Conservation (phyloP, 1,140 invertebrate species). For the Caenorhabditis briggsae region DNA sequence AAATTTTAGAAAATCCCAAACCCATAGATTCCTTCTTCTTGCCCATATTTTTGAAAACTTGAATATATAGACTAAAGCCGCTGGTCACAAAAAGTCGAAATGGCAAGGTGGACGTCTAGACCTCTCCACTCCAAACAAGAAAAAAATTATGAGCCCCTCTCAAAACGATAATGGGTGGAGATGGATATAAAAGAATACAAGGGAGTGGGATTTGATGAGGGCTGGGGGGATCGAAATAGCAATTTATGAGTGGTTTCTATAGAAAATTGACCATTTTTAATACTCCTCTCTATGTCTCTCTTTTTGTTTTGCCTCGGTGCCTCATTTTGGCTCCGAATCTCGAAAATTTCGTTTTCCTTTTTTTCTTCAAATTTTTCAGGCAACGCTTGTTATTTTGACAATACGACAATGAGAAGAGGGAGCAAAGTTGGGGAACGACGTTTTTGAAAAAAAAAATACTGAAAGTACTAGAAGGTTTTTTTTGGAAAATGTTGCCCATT, state of each 20-base stretch:
- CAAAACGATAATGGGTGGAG: conserved; percentile 19
- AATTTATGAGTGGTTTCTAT: conserved; percentile 45
- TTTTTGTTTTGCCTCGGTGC: neutral
- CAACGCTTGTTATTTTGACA: neutral
- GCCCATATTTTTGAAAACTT: neutral
- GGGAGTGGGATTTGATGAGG: no score
- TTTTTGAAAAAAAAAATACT: neutral
- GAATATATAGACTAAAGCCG: neutral
- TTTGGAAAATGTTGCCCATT: neutral
- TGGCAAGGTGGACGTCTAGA: neutral
- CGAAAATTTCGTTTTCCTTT: neutral
- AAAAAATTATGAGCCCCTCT: conserved; percentile 16
- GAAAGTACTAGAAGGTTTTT: no score
- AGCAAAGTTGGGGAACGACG: neutral
- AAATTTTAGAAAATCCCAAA: neutral
- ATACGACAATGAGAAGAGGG: neutral
- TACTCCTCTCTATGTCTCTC: neutral
- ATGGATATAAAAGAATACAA: neutral
- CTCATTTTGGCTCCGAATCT: neutral
- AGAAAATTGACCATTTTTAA: conserved; percentile 6
- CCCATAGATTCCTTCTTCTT: conserved; percentile 10
- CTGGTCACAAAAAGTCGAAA: neutral
- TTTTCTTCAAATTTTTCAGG: neutral
- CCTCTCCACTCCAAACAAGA: neutral
- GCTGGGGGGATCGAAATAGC: neutral